Percentiles rank a stretch among this genome's conserved stretches.
Conservation (phyloP, 2,797 vertebrate species). For the Gymnoscopelus braueri region DNA sequence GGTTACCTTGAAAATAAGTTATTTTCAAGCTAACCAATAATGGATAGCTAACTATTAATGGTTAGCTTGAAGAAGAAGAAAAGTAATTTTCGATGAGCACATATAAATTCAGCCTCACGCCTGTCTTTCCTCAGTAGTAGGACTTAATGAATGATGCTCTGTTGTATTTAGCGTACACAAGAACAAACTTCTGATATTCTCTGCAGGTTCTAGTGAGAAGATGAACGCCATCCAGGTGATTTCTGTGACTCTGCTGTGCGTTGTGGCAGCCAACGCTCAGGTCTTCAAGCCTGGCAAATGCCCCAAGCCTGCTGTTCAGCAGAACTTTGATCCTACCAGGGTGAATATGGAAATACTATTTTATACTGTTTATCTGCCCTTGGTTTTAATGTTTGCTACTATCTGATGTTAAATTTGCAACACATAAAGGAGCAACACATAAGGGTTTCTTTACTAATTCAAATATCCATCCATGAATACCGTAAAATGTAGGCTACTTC, state of each 20-base stretch:
- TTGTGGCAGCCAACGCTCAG: constrained; percentile 72
- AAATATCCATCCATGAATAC: too few species aligned
- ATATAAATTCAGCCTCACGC: too few species aligned
- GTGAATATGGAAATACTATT: constrained; percentile 41
- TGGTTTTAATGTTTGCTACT: background rate
- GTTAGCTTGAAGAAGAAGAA: too few species aligned
- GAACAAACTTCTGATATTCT: background rate
- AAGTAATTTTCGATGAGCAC: too few species aligned
- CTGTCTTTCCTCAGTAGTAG: too few species aligned
- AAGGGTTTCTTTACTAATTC: too few species aligned
- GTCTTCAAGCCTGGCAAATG: constrained; percentile 78
- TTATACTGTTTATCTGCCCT: background rate
- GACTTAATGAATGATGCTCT: background rate
- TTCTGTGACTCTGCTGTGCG: constrained; percentile 72
- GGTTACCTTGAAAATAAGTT: too few species aligned
- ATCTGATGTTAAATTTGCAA: background rate
- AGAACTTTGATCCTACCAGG: constrained; percentile 72
- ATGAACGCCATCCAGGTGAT: constrained; percentile 72
- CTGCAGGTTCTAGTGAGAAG: constrained; percentile 47
- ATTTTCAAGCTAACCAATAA: too few species aligned
- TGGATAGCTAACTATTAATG: too few species aligned
- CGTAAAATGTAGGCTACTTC: too few species aligned
- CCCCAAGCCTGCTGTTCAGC: constrained; percentile 81
- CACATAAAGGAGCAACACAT: too few species aligned
- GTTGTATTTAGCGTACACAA: background rate